A percentile compares a stretch with the other conserved stretches of the same genome.
phyloP scores from a whole-genome alignment of 2,797 vertebrate genomes.

The Cossypha heuglini region DNA sequence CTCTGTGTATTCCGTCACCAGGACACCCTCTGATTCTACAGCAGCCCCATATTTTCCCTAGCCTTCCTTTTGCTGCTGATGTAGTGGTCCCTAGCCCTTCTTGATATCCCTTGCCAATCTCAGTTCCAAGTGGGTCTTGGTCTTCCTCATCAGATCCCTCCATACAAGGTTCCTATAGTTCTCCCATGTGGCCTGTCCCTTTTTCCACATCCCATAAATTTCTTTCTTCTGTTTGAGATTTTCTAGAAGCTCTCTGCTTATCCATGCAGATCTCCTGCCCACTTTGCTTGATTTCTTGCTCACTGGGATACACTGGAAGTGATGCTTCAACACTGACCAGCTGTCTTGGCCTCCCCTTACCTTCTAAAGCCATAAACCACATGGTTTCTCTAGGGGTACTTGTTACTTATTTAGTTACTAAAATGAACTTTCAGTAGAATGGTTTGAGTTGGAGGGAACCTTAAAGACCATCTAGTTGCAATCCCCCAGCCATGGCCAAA shows the following conservation, averaged over 20 bases:
- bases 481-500: neutral
- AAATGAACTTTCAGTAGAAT: neutral
- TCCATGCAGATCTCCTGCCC: neutral
- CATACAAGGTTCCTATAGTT: neutral
- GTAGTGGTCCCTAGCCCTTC: neutral
- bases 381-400: neutral
- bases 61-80: neutral
- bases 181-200: neutral
- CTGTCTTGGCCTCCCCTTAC: neutral
- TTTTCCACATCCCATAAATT: neutral
- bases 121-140: neutral
- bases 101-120: neutral
- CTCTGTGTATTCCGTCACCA: neutral
- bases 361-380: neutral
- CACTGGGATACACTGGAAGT: neutral
- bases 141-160: rapidly evolving
- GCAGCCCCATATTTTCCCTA: neutral
- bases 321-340: neutral
- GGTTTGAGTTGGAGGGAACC: neutral
- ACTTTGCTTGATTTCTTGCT: neutral
- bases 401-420: neutral
- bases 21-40: neutral
- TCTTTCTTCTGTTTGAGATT: neutral
- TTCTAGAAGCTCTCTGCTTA: neutral
- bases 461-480: neutral